Conservation (phyloP, 2,797 vertebrate genomes). For the Pteropus rufus region DNA sequence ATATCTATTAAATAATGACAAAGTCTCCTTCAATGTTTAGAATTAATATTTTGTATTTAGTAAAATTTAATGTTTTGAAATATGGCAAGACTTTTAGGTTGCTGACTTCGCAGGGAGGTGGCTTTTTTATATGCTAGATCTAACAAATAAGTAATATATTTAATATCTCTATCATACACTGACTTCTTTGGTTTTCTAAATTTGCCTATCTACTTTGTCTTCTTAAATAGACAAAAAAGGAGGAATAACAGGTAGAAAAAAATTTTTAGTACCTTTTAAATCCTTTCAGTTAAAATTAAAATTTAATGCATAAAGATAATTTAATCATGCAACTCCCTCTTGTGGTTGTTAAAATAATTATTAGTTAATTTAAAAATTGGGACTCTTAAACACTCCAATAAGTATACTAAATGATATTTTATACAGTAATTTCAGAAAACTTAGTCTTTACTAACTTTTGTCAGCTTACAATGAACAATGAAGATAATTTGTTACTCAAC, state of each 20-base stretch:
- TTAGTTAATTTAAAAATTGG: not conserved
- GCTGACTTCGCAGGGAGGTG: not conserved
- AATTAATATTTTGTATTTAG: not conserved
- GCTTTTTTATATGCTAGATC: not conserved
- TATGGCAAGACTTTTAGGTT: not conserved
- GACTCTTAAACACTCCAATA: not conserved
- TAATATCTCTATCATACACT: not conserved
- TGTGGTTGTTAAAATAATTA: slow-evolving; percentile 33
- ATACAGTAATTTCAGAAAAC: not conserved
- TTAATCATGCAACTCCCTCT: slow-evolving; percentile 13
- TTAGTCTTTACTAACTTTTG: not conserved
- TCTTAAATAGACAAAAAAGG: not conserved
- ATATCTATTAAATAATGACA: not conserved
- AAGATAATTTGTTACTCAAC: not conserved
- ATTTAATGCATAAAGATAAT: slow-evolving; percentile 25
- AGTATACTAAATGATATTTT: not conserved
- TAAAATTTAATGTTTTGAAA: not conserved
- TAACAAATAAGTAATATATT: not conserved
- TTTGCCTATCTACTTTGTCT: not conserved
- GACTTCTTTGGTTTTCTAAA: slow-evolving; percentile 27
- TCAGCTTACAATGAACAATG: not conserved
- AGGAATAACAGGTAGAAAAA: not conserved
- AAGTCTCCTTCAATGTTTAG: not conserved
- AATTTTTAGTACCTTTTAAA: not conserved
- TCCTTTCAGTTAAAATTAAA: not conserved